These are phyloP conservation scores for Chaetodon auriga DNA, from an alignment of 2,113 vertebrate species.

Conservation along the genomic window DNA sequence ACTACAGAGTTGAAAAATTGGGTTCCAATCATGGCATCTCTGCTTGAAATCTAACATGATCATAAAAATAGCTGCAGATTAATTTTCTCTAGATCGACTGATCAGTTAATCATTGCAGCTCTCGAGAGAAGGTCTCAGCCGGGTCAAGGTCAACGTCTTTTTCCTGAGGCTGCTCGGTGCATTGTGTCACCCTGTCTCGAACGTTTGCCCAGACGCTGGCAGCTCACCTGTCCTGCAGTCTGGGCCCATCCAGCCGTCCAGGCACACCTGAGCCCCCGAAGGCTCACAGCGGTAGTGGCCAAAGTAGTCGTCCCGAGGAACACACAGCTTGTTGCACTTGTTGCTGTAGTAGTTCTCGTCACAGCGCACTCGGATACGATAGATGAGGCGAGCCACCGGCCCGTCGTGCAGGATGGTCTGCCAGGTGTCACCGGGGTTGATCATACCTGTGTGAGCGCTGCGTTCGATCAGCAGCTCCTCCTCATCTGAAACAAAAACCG, in stretches of 20 bases:
- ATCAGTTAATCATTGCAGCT: neutral
- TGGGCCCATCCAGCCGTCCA: conserved; percentile 96
- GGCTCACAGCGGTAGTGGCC: conserved; percentile 94
- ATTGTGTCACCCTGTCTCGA: neutral
- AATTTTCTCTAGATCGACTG: no score
- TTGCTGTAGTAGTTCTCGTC: conserved; percentile 94
- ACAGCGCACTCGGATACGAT: conserved; percentile 92
- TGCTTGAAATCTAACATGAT: no score
- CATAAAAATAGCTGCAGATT: no score
- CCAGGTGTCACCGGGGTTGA: conserved; percentile 94
- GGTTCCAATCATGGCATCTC: neutral
- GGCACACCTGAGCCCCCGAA: conserved; percentile 92
- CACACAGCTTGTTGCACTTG: conserved; percentile 95
- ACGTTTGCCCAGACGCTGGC: no score
- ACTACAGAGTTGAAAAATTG: neutral
- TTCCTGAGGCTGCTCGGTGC: neutral
- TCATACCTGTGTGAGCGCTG: conserved; percentile 89
- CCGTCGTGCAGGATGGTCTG: conserved; percentile 89
- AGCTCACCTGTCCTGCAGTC: conserved; percentile 91
- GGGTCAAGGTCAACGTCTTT: neutral
- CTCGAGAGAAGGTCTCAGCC: neutral
- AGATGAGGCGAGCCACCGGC: conserved; percentile 88
- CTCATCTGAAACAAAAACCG: conserved; percentile 62
- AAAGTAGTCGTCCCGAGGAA: conserved; percentile 93
- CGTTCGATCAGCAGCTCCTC: conserved; percentile 92